These are phyloP conservation scores for Cacatua alba DNA, from an alignment of 2,113 vertebrate genomes.

Conservation along the genomic window DNA sequence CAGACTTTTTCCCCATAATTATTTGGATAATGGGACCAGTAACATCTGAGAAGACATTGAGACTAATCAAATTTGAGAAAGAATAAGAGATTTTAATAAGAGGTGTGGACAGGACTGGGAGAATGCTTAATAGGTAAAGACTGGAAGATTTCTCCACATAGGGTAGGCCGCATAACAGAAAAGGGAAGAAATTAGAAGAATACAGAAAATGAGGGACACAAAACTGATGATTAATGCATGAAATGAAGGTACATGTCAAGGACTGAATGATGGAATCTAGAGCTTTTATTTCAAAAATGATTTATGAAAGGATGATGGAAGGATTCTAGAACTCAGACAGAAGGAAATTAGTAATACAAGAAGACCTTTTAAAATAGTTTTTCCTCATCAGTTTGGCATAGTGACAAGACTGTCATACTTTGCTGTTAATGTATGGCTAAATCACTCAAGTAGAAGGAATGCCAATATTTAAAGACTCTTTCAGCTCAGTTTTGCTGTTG, in stretches of 20 bases:
- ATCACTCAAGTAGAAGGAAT: background rate
- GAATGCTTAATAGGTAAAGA: background rate
- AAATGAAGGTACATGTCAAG: background rate
- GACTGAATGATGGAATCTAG: background rate
- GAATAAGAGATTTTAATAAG: background rate
- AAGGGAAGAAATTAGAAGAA: background rate
- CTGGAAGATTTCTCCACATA: background rate
- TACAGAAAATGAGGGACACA: background rate
- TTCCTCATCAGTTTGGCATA: background rate
- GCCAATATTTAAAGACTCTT: background rate
- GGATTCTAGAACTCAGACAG: background rate
- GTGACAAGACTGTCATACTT: background rate
- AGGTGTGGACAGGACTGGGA: background rate
- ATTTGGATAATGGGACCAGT: background rate
- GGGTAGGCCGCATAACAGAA: background rate
- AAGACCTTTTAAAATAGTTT: background rate
- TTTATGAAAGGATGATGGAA: background rate
- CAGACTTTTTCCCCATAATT: background rate
- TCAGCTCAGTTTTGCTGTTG: background rate
- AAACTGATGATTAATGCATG: background rate
- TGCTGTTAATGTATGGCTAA: background rate
- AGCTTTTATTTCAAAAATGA: background rate
- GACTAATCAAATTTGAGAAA: background rate
- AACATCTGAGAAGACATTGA: background rate
- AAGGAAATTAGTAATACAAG: background rate